Evolutionary conservation across 2,113 vertebrate genomes (phyloP).

Genomic region (Artemisiospiza belli): DNA sequence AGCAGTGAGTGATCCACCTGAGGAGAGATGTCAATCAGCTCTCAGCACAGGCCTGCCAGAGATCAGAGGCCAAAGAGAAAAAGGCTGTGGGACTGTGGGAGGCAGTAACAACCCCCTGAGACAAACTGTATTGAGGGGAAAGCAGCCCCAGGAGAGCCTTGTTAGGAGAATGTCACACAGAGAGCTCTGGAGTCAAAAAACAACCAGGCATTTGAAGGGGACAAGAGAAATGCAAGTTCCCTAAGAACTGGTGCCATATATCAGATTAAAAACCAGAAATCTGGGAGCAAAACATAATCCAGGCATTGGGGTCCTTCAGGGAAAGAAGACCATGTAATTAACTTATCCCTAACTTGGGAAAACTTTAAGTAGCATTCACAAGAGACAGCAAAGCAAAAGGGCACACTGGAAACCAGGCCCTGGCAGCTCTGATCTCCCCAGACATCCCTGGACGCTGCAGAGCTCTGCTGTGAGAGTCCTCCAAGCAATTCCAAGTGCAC

Average conservation of each 20-base stretch:
- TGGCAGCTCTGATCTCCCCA: background rate
- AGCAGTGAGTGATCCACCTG: background rate
- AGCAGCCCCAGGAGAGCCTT: background rate
- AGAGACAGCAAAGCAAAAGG: background rate
- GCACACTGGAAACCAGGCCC: background rate
- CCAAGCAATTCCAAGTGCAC: background rate
- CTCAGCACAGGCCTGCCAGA: background rate
- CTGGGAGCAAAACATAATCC: background rate
- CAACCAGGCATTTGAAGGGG: background rate
- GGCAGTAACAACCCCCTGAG: background rate
- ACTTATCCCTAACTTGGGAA: background rate
- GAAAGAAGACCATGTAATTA: background rate
- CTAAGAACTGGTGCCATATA: background rate
- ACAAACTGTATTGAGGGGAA: background rate
- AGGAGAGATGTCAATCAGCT: conserved; percentile 3
- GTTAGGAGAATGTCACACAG: accelerated
- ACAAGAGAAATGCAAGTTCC: background rate
- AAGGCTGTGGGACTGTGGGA: background rate
- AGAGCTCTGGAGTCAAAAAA: background rate
- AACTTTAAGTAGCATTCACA: background rate
- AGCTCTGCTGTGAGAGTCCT: background rate
- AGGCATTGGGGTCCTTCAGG: background rate
- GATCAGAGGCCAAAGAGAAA: background rate
- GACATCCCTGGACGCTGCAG: background rate
- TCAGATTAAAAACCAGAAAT: background rate